Evolutionary conservation across 2,113 vertebrate genomes (phyloP).

Genomic region (Herpetotheres cachinnans): DNA sequence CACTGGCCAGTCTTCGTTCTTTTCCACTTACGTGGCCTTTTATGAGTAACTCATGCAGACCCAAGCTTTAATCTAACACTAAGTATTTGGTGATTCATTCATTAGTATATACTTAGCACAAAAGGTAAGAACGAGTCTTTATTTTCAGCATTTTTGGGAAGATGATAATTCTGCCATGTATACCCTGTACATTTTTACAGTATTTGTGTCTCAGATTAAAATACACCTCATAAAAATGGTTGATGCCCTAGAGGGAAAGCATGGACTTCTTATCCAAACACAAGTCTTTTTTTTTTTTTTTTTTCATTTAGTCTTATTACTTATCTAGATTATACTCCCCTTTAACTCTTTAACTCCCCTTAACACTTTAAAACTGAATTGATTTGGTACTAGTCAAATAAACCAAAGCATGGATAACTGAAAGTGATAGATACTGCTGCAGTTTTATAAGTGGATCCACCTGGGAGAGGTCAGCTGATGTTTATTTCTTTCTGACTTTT

Average conservation of each 20-base stretch:
- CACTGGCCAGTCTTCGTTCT: background rate
- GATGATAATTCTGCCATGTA: background rate
- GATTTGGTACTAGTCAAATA: background rate
- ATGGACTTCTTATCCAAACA: background rate
- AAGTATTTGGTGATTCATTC: background rate
- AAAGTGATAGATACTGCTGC: background rate
- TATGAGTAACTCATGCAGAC: background rate
- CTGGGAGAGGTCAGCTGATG: background rate
- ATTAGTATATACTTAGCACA: background rate
- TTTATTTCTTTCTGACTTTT: background rate
- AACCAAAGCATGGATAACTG: background rate
- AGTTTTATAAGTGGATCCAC: background rate
- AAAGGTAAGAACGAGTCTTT: background rate
- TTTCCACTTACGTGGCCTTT: background rate
- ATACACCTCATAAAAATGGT: background rate
- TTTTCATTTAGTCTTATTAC: background rate
- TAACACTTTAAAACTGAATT: background rate
- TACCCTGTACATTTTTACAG: background rate
- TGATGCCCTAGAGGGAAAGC: background rate
- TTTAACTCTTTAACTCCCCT: too few species aligned
- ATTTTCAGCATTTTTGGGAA: background rate
- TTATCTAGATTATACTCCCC: background rate
- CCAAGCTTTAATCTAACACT: background rate
- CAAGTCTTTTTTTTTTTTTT: background rate
- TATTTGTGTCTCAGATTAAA: background rate